A percentile compares a stretch with the other conserved stretches of the same genome.
phyloP scores from a whole-genome alignment of 1,140 invertebrate genomes.

The Eubasilissa regina region DNA sequence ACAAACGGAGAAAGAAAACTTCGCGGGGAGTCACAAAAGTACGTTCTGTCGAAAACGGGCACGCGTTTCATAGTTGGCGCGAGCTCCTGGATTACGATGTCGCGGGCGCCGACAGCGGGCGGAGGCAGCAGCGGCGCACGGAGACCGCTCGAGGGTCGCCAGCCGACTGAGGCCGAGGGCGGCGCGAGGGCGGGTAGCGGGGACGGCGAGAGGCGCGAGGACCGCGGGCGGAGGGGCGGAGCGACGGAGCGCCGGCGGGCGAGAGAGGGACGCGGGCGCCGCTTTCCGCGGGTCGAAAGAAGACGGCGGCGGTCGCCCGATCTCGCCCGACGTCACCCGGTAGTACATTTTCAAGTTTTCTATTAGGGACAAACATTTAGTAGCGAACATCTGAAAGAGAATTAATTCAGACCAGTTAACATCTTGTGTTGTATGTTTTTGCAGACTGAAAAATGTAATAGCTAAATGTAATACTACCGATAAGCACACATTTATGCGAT shows the following conservation, averaged over 20 bases:
- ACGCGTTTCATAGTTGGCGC: constrained; percentile 6
- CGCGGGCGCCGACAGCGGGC: not conserved
- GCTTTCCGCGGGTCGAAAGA: not conserved
- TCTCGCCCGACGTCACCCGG: not conserved
- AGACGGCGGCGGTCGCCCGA: not conserved
- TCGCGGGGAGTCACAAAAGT: constrained; percentile 5
- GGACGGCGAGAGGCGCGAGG: too few species aligned
- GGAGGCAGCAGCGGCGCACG: constrained; percentile 12
- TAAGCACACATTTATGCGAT: too few species aligned
- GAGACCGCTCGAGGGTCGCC: constrained; percentile 39
- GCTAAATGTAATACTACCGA: too few species aligned
- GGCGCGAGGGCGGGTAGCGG: not conserved
- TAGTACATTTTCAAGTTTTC: too few species aligned
- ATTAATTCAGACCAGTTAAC: too few species aligned
- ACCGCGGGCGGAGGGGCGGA: too few species aligned
- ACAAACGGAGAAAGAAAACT: not conserved
- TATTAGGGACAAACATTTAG: too few species aligned
- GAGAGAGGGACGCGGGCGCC: constrained; percentile 24
- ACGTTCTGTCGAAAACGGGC: not conserved
- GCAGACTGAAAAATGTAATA: too few species aligned
- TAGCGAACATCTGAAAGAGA: too few species aligned
- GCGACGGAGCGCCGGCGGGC: constrained; percentile 10
- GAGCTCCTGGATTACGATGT: constrained; percentile 14
- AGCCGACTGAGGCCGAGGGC: constrained; percentile 26
- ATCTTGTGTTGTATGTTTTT: too few species aligned